phyloP scores from a whole-genome alignment of 2,888 invertebrate species.

The Stratiomys singularior region DNA sequence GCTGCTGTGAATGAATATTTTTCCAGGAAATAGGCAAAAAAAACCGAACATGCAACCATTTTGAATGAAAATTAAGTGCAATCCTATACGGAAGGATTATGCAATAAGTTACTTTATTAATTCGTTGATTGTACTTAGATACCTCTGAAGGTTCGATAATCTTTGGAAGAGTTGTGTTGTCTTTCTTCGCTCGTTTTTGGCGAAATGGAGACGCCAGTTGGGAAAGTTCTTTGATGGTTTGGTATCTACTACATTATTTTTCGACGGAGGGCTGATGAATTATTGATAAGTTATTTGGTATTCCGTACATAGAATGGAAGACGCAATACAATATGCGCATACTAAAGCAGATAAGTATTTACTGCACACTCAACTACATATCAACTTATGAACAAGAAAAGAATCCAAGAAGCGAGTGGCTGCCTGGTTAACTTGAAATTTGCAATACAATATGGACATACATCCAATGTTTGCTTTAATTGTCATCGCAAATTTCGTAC shows the following conservation, averaged over 20 bases:
- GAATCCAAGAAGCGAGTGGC: neutral
- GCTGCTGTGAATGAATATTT: no score
- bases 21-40: no score
- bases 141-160: no score
- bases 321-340: neutral
- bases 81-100: no score
- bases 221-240: neutral
- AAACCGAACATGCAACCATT: no score
- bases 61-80: no score
- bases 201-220: neutral
- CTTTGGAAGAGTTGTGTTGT: no score
- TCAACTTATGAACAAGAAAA: neutral
- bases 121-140: no score
- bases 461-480: neutral
- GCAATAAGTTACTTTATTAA: no score
- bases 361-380: no score
- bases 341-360: no score
- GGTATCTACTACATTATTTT: neutral
- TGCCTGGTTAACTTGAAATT: neutral
- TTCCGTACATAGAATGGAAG: neutral
- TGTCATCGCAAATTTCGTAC: no score
- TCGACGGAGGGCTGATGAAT: neutral
- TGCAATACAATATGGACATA: neutral
- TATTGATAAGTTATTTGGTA: slow-evolving; percentile 24
- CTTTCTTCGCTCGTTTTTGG: neutral